These are phyloP conservation scores for Dromas ardeola DNA, from an alignment of 2,113 vertebrate species.

Conservation along the genomic window DNA sequence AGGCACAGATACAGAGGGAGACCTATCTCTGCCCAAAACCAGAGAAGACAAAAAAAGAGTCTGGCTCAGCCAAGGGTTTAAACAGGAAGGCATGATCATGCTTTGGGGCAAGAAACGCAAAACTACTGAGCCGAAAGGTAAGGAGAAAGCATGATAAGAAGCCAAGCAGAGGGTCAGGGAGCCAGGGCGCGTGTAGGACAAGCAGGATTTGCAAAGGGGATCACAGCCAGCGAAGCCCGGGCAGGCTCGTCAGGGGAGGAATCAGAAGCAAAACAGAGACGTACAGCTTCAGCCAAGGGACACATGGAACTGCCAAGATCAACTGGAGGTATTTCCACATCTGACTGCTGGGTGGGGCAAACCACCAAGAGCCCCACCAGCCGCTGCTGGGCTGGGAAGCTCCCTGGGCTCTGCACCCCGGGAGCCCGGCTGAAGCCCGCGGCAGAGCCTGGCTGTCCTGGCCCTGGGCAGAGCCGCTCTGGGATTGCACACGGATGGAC, in stretches of 20 bases:
- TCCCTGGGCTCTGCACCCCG: background rate
- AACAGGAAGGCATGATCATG: background rate
- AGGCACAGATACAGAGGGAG: background rate
- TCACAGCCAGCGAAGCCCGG: accelerated
- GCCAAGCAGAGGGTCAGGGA: background rate
- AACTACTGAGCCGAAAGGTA: background rate
- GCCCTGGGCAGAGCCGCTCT: background rate
- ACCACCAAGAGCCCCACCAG: background rate
- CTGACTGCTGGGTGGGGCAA: background rate
- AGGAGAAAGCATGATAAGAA: background rate
- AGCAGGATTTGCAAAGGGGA: background rate
- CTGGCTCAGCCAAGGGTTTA: background rate
- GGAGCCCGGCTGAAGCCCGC: background rate
- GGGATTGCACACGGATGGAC: background rate
- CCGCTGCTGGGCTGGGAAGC: background rate
- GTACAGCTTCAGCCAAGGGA: background rate
- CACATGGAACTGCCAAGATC: background rate
- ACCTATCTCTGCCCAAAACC: background rate
- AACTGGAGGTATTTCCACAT: background rate
- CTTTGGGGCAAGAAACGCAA: background rate
- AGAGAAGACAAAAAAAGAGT: background rate
- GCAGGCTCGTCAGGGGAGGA: background rate
- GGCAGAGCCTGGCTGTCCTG: background rate
- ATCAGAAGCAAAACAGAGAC: background rate
- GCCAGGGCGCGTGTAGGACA: background rate